A percentile compares a stretch with the other conserved stretches of the same genome.
Conservation (phyloP, 2,113 vertebrate genomes). For the Sapayoa aenigma region DNA sequence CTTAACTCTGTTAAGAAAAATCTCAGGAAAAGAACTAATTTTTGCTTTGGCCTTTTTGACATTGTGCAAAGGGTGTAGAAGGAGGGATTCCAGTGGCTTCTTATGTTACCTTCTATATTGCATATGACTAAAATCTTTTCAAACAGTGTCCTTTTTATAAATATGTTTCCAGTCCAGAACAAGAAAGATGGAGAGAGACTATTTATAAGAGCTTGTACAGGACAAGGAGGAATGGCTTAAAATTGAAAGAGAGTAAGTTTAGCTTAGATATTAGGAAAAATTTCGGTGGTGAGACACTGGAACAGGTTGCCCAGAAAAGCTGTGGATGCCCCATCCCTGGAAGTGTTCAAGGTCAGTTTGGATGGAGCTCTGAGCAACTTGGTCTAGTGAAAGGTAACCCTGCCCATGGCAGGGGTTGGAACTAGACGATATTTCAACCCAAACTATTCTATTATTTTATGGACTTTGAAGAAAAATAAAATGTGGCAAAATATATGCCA, state of each 20-base stretch:
- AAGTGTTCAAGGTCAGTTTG: background rate
- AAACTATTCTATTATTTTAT: background rate
- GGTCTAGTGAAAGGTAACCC: background rate
- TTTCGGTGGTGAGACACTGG: background rate
- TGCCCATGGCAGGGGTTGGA: background rate
- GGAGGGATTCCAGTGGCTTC: background rate
- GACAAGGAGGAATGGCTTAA: background rate
- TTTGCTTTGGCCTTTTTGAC: background rate
- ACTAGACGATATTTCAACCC: background rate
- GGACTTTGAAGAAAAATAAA: background rate
- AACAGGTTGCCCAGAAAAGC: background rate
- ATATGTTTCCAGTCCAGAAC: background rate
- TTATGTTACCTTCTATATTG: background rate
- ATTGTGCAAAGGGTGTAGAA: background rate
- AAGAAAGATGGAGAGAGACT: background rate
- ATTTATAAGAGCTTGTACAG: background rate
- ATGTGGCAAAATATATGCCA: background rate
- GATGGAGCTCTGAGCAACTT: background rate
- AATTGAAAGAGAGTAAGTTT: background rate
- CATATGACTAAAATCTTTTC: background rate
- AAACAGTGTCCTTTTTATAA: background rate
- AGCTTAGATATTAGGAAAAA: background rate
- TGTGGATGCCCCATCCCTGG: background rate
- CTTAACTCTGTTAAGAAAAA: background rate
- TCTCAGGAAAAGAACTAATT: background rate